Evolutionary conservation across 2,888 invertebrate genomes (phyloP).

Genomic region (Anticlea derivata): DNA sequence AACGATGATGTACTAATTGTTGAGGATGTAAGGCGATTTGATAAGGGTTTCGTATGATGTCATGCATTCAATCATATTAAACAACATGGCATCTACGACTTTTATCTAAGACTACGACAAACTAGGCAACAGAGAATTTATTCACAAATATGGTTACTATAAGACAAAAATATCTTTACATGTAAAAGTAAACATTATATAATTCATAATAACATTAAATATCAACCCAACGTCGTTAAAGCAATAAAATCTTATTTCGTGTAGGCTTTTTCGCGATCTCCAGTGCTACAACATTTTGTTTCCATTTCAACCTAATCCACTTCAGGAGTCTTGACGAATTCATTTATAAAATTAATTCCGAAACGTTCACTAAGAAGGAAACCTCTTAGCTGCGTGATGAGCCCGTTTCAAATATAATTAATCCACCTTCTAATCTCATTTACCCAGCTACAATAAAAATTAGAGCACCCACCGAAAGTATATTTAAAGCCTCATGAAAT

Average conservation of each 20-base stretch:
- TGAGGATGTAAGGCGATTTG: constrained; percentile 7
- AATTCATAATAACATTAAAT: not conserved
- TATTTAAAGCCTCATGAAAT: constrained; percentile 9
- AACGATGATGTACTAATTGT: constrained; percentile 5
- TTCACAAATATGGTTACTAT: no score
- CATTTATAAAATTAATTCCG: constrained; percentile 61
- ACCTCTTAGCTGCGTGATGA: constrained; percentile 54
- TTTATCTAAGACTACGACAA: no score
- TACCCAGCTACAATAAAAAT: constrained; percentile 28
- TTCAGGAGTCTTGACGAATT: constrained; percentile 57
- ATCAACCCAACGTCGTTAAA: constrained; percentile 12
- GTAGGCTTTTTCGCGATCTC: constrained; percentile 39
- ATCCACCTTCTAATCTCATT: constrained; percentile 57
- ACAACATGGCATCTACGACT: no score
- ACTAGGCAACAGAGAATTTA: no score
- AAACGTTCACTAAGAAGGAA: constrained; percentile 45
- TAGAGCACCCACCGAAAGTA: constrained; percentile 2
- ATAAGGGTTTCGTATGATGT: constrained; percentile 13
- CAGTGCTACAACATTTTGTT: constrained; percentile 46
- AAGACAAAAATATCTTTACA: no score
- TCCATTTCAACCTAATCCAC: constrained; percentile 53
- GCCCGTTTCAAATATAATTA: constrained; percentile 62
- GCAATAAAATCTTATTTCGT: constrained; percentile 37
- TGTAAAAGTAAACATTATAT: no score
- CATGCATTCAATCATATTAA: not conserved